phyloP scores from a whole-genome alignment of 2,888 invertebrate genomes.

The Galerucella pusilla region DNA sequence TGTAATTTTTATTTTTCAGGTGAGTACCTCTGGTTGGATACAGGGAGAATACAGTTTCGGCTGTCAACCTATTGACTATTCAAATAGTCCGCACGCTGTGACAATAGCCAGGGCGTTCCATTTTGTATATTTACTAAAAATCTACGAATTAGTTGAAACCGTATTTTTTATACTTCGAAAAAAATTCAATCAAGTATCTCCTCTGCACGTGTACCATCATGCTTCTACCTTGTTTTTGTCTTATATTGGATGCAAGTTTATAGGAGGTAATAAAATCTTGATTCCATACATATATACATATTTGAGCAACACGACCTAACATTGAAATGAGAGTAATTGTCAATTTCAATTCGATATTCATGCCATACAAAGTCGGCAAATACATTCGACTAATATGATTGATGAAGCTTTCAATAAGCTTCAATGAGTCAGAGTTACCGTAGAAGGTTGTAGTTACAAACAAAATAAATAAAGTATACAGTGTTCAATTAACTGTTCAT shows the following conservation, averaged over 20 bases:
- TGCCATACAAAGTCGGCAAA: background rate
- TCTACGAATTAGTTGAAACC: slow-evolving; percentile 74
- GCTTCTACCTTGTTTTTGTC: slow-evolving; percentile 70
- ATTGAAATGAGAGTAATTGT: no score
- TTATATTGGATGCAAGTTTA: slow-evolving; percentile 73
- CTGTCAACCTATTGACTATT: slow-evolving; percentile 79
- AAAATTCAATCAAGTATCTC: slow-evolving; percentile 77
- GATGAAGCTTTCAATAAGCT: no score
- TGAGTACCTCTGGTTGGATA: slow-evolving; percentile 74
- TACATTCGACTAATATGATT: no score
- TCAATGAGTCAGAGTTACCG: no score
- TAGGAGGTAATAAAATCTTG: slow-evolving; percentile 69
- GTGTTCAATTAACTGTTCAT: no score
- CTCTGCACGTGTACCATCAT: slow-evolving; percentile 81
- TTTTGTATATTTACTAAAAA: slow-evolving; percentile 11
- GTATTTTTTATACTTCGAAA: slow-evolving; percentile 78
- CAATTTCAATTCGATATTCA: background rate
- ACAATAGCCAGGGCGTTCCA: slow-evolving; percentile 5
- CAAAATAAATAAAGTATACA: no score
- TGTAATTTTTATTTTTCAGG: slow-evolving; percentile 61
- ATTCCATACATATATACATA: background rate
- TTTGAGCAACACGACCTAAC: no score
- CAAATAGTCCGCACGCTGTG: slow-evolving; percentile 70
- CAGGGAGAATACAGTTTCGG: slow-evolving; percentile 70
- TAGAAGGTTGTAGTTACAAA: no score